Base-by-base conservation (phyloP, 1,140 invertebrate genomes). In the Hesperophylax magnus region DNA sequence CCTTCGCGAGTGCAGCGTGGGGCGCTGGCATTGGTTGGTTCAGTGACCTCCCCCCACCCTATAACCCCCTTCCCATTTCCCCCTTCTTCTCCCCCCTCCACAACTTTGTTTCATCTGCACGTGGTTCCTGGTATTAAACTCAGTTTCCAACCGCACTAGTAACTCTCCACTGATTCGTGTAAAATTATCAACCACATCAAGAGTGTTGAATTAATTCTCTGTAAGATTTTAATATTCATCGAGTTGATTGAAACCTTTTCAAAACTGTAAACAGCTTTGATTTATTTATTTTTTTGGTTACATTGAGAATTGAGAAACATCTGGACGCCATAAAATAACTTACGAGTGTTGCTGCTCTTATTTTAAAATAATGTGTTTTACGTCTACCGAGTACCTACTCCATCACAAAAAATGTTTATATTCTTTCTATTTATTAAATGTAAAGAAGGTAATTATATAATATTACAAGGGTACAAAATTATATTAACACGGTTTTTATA, bases 21-120 rank as follows among this genome's bases (percentile, higher is more conserved):
- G 60, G 60, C 75, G 61, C 75, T 77, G 60, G 75, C 60, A 75
- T 75, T 56, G 54, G 75, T 47, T 61, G 61, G 77, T 61, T 78
- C 77, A 69, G 18, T 27, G 77, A 78, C 77, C 77, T 78, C n/a
- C 61, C 20, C 27, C 52, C 39, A 11, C 9, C 39, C 39, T 14
- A 0, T 1, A 14, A 14, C 9, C 39, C 17, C 14, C 58, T 27
- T 47, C 39, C 27, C 72, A 17, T 27, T 63, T n/a, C 75, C 14
- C 58, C 58, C 58, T 22, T 63, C 61, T 14, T 47, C 39, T 6
- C 18, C 60, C 60, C 76, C 58, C n/a, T 15, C 27, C 31, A 8
- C 58, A 15, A 17, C 54, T n/a, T 20, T 22, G 69, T 72, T 24
- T 75, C 54, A 22, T 58, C 24, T 75, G 72, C 72, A 75, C 72